Evolutionary conservation across 2,888 invertebrate genomes (phyloP), one percentile per base, ranked within the genome.

Genomic region (Eilema depressum): DNA sequence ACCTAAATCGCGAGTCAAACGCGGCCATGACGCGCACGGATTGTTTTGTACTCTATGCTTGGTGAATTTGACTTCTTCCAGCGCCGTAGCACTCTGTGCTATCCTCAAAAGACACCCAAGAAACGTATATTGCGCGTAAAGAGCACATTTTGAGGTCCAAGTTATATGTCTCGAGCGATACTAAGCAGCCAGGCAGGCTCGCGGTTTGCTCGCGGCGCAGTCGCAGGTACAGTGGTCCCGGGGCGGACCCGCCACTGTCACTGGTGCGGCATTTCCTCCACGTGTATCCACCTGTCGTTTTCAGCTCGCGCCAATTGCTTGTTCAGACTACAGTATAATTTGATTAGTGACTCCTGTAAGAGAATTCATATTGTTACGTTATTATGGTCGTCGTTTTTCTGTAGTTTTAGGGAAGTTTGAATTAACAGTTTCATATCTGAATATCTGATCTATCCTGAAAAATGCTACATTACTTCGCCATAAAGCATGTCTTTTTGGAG

Each of bases 271-370:
- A 89, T 82, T 75, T 94, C 93, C 70, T 93, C 95, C 20, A 95
- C 91, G 63, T 96, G 90, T 7, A 96, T 90, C 96, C 96, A 96
- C 61, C 94, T 94, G 79, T 96, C 96, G 82, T 92, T 93, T 77
- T 91, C 95, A 68, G 88, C 93, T 85, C 90, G 92, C 85, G 97
- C 96, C 79, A 97, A 90, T 85, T 97, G 97, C 77, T 96, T 96
- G 83, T 96, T 96, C 62, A 97, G 91, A 77, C 96, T 96, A 84
- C 96, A 95, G 89, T 97, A 97, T 26, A 97, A 94, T 85, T 97
- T 96, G 82, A 96, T 93, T 81, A 97, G 91, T 69, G 97, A 96
- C 85, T 97, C 97, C 97, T 97, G 92, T 14, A 91, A 93, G 68
- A 11, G 25, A 66, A 30, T 17, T 61, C 3, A 12, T 30, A 41